A percentile compares a stretch with the other conserved stretches of the same genome.
Conservation (phyloP, 37 sponge, comb jelly and placozoan genomes). For the Ianthella basta region DNA sequence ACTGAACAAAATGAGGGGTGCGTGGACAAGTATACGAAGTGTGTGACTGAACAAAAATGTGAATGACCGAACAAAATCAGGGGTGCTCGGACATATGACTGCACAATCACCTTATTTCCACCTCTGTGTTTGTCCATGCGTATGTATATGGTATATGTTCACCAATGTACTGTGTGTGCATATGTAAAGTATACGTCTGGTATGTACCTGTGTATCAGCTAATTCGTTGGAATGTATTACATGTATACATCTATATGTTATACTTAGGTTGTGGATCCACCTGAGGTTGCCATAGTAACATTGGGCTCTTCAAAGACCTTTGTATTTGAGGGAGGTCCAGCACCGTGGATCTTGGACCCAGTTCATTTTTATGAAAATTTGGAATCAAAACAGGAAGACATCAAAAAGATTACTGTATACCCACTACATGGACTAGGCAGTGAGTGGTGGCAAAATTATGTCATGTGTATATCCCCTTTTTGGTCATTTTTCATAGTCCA, state of each 20-base stretch:
- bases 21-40: too few relatives aligned
- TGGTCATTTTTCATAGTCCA: not conserved
- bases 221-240: too few relatives aligned
- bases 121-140: not conserved
- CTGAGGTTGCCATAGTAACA: slow-evolving; percentile 68
- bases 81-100: too few relatives aligned
- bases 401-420: not conserved
- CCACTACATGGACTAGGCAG: not conserved
- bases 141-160: not conserved
- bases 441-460: not conserved
- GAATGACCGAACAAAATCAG: too few relatives aligned
- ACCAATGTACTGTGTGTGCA: too few relatives aligned
- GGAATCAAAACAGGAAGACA: slow-evolving; percentile 13
- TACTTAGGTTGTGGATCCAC: slow-evolving; percentile 57
- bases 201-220: too few relatives aligned
- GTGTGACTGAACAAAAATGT: too few relatives aligned
- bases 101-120: too few relatives aligned
- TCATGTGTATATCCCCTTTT: not conserved
- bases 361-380: slow-evolving; percentile 56
- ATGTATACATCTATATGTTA: not conserved
- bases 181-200: too few relatives aligned
- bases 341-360: slow-evolving; percentile 80
- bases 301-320: slow-evolving; percentile 74
- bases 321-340: slow-evolving; percentile 85
- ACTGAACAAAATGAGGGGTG: too few relatives aligned